A percentile compares a stretch with the other conserved stretches of the same genome.
phyloP scores from a whole-genome alignment of 2,797 vertebrate genomes.

The Hydrolagus colliei region DNA sequence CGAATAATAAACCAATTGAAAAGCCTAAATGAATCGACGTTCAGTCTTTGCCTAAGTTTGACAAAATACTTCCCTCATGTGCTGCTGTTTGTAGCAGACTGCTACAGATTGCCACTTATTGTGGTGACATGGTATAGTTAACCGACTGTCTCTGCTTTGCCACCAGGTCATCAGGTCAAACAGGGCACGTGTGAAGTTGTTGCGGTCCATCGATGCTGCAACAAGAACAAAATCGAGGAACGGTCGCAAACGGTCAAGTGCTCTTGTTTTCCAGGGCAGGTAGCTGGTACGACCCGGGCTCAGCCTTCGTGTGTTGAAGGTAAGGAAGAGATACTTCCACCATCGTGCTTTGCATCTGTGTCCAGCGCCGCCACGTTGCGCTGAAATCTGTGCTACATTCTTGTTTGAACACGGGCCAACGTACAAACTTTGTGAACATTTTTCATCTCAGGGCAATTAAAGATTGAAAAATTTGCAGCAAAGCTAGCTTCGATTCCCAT shows the following conservation, averaged over 20 bases:
- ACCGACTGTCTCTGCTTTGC: background rate
- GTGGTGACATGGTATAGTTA: background rate
- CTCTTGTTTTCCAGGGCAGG: constrained; percentile 89
- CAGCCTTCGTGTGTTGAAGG: constrained; percentile 92
- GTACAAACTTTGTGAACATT: background rate
- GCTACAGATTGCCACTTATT: background rate
- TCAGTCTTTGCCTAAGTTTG: background rate
- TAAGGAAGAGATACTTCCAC: constrained; percentile 47
- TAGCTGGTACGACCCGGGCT: constrained; percentile 82
- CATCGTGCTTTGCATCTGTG: background rate
- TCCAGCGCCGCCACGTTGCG: background rate
- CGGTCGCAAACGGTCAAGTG: constrained; percentile 91
- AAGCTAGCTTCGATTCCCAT: background rate
- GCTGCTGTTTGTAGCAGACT: background rate
- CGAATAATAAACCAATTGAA: background rate
- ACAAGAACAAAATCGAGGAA: constrained; percentile 90
- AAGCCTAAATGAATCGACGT: constrained; percentile 7
- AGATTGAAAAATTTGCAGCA: background rate
- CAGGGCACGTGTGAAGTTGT: constrained; percentile 90
- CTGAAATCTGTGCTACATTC: background rate
- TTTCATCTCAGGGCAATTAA: background rate
- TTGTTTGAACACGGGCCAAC: background rate
- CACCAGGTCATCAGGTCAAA: constrained; percentile 70
- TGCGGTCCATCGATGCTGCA: constrained; percentile 86
- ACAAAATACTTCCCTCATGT: background rate